A percentile compares a stretch with the other conserved stretches of the same genome.
These are phyloP conservation scores for Acipenser ruthenus DNA, from an alignment of 2,797 vertebrate species.

Conservation along the genomic window DNA sequence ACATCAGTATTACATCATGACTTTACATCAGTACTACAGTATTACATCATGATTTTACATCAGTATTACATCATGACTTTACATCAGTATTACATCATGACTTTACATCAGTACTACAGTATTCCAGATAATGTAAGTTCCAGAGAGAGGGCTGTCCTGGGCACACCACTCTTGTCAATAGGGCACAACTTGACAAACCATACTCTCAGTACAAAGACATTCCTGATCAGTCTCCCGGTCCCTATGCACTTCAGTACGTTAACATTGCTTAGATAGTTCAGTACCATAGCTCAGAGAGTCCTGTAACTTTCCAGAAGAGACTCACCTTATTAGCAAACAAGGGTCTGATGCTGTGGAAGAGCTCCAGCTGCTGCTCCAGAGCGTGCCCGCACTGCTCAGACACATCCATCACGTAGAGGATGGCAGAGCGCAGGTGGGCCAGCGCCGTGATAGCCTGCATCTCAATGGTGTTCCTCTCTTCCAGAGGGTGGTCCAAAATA, in stretches of 20 bases:
- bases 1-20: too few species aligned
- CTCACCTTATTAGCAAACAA: conserved; percentile 89
- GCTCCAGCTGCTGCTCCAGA: conserved; percentile 77
- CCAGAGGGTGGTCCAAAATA: conserved; percentile 92
- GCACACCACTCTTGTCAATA: neutral
- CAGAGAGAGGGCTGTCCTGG: too few species aligned
- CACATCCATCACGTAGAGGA: conserved; percentile 85
- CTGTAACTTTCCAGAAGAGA: neutral
- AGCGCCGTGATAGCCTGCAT: conserved; percentile 98
- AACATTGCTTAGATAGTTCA: neutral
- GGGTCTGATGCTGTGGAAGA: conserved; percentile 83
- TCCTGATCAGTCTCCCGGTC: too few species aligned
- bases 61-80: too few species aligned
- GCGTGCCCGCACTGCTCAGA: conserved; percentile 93
- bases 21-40: too few species aligned
- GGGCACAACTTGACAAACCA: neutral
- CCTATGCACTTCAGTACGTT: neutral
- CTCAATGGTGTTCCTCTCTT: conserved; percentile 96
- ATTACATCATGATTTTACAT: too few species aligned
- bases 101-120: too few species aligned
- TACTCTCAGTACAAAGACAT: neutral
- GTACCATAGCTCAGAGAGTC: neutral
- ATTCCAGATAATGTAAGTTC: too few species aligned
- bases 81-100: too few species aligned
- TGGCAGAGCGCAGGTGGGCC: conserved; percentile 83